Percentiles rank a stretch among this genome's conserved stretches.
phyloP scores from a whole-genome alignment of 2,797 vertebrate genomes.

The Molothrus aeneus region DNA sequence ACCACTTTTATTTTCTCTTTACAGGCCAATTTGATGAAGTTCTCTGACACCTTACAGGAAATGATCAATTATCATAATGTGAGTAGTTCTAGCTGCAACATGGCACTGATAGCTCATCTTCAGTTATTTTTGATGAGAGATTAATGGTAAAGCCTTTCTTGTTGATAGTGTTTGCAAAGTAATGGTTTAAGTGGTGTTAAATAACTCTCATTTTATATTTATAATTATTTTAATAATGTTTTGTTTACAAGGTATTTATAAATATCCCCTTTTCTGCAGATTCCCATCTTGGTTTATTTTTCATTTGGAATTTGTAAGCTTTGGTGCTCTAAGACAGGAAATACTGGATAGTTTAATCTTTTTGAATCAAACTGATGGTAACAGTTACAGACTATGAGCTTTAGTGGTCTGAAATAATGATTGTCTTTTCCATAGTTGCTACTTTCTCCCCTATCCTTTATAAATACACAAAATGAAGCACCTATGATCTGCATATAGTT shows the following conservation, averaged over 20 bases:
- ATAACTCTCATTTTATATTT: not conserved
- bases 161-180: not conserved
- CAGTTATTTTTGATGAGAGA: not conserved
- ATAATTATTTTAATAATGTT: not conserved
- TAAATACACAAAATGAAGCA: not conserved
- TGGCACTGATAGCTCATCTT: not conserved
- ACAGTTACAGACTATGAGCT: not conserved
- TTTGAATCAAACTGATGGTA: not conserved
- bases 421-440: not conserved
- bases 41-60: constrained; percentile 95
- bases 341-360: not conserved
- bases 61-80: constrained; percentile 99
- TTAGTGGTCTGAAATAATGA: not conserved
- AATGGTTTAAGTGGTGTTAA: not conserved
- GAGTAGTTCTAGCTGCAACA: constrained; percentile 56
- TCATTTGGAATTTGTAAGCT: not conserved
- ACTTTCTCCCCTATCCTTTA: not conserved
- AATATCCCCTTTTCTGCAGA: not conserved
- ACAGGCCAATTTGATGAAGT: constrained; percentile 91
- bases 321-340: not conserved
- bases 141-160: not conserved
- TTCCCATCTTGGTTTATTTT: not conserved
- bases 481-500: not conserved
- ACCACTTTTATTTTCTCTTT: constrained; percentile 4
- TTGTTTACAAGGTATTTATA: not conserved